A percentile compares a stretch with the other conserved stretches of the same genome.
phyloP scores from a whole-genome alignment of 2,888 invertebrate genomes.

The Apocheima hispidaria region DNA sequence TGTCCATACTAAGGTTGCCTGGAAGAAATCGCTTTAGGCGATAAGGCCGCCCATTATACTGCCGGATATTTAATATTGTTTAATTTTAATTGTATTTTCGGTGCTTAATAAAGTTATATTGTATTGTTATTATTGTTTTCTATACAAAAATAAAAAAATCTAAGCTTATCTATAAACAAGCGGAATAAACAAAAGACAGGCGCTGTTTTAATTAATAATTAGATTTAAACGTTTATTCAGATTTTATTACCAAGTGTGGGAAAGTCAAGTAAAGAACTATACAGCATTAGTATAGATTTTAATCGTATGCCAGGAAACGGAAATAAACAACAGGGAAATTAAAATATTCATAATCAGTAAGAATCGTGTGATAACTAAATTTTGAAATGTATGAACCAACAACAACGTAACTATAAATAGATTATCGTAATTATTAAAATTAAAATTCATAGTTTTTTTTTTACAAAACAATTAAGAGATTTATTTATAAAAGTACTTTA shows the following conservation, averaged over 20 bases:
- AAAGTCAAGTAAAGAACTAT: constrained; percentile 17
- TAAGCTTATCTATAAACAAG: background rate
- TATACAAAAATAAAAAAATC: too few species aligned
- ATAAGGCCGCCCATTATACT: too few species aligned
- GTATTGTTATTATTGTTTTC: too few species aligned
- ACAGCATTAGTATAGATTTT: constrained; percentile 8
- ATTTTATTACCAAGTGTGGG: constrained; percentile 36
- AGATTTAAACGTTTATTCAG: constrained; percentile 17
- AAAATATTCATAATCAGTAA: constrained; percentile 15
- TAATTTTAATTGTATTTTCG: too few species aligned
- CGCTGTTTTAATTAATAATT: constrained; percentile 11
- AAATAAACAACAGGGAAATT: constrained; percentile 22
- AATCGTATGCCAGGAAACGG: constrained; percentile 25
- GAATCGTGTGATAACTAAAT: background rate
- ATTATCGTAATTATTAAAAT: background rate
- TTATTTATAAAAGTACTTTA: too few species aligned
- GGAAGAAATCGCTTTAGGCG: too few species aligned
- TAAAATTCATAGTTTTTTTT: too few species aligned
- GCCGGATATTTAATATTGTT: too few species aligned
- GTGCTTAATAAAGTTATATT: too few species aligned
- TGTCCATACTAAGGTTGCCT: too few species aligned
- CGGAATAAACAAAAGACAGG: background rate
- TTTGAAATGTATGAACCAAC: background rate
- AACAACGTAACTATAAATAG: too few species aligned
- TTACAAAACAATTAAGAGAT: too few species aligned